phyloP scores from a whole-genome alignment of 2,888 invertebrate species.

The Phanerotoma sp. region DNA sequence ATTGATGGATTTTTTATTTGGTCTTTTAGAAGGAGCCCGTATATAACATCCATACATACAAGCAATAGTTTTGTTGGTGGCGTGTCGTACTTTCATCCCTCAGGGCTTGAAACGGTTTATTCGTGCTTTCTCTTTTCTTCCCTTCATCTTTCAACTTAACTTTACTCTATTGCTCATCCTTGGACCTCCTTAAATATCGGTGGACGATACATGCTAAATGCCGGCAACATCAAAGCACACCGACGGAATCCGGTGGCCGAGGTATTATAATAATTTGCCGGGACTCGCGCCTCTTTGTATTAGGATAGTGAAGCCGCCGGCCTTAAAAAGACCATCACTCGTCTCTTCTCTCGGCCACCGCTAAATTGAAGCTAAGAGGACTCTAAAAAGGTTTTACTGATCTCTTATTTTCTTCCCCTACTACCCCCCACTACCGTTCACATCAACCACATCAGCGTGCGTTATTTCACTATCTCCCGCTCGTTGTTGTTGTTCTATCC shows the following conservation, averaged over 20 bases:
- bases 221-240: slow-evolving; percentile 54
- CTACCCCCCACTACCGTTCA: too few relatives aligned
- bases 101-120: not conserved
- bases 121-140: not conserved
- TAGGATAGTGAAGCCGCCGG: slow-evolving; percentile 54
- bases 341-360: slow-evolving; percentile 35
- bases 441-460: too few relatives aligned
- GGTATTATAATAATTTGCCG: slow-evolving; percentile 58
- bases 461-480: slow-evolving; percentile 18
- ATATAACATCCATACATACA: too few relatives aligned
- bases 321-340: slow-evolving; percentile 29
- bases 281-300: slow-evolving; percentile 57
- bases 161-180: not conserved
- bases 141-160: not conserved
- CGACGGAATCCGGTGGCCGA: slow-evolving; percentile 56
- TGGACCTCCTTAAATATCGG: slow-evolving; percentile 43
- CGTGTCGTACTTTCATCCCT: too few relatives aligned
- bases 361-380: slow-evolving; percentile 51
- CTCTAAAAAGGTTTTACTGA: slow-evolving; percentile 52
- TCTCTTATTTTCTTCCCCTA: slow-evolving; percentile 29
- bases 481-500: too few relatives aligned
- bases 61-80: too few relatives aligned
- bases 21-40: too few relatives aligned
- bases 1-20: too few relatives aligned
- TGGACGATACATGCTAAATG: slow-evolving; percentile 55